Evolutionary conservation across 2,113 vertebrate genomes (phyloP).

Genomic region (Martes martes): DNA sequence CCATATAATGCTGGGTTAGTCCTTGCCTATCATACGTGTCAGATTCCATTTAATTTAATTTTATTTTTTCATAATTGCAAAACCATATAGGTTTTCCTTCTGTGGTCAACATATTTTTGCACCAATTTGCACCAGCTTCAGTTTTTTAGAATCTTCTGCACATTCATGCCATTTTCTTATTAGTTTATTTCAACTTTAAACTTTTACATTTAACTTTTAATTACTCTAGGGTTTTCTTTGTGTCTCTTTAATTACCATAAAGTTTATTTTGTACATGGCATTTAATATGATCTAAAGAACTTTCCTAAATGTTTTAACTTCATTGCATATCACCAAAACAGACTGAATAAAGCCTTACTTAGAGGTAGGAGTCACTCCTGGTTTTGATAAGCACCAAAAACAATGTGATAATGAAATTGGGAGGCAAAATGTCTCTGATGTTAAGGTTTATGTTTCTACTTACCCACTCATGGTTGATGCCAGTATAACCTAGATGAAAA

Average conservation of each 20-base stretch:
- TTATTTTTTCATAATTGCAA: neutral
- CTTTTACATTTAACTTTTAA: neutral
- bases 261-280: neutral
- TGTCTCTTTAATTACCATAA: neutral
- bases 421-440: neutral
- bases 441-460: conserved; percentile 11
- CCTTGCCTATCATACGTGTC: neutral
- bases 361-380: neutral
- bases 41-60: neutral
- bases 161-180: neutral
- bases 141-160: neutral
- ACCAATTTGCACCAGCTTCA: neutral
- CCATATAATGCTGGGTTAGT: neutral
- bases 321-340: neutral
- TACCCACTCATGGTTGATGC: neutral
- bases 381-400: neutral
- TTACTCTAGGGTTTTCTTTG: neutral
- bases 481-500: neutral
- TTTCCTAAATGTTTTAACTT: neutral
- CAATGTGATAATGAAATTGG: neutral
- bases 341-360: neutral
- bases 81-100: neutral
- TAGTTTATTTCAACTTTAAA: neutral
- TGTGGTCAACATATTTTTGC: neutral
- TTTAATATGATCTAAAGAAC: neutral